Conservation (phyloP, 2,113 vertebrate genomes). For the Leptobrachium leishanense region DNA sequence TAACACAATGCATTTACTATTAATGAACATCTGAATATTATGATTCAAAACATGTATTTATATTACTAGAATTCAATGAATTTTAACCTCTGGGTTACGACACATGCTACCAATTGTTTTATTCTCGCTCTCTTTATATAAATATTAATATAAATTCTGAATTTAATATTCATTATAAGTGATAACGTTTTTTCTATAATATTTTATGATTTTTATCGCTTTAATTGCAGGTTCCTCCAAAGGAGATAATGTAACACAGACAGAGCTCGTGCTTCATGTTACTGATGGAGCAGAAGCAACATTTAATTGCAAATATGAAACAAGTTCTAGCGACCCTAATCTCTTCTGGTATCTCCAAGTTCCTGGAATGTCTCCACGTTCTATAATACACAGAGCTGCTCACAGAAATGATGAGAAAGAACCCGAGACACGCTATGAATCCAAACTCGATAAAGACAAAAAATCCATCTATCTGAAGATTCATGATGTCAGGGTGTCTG, state of each 20-base stretch:
- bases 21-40: too few species aligned
- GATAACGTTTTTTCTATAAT: too few species aligned
- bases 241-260: background rate
- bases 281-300: background rate
- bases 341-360: background rate
- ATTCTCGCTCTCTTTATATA: too few species aligned
- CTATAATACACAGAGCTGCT: background rate
- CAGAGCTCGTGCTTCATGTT: background rate
- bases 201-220: too few species aligned
- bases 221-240: background rate
- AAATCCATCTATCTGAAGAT: constrained; percentile 24
- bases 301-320: background rate
- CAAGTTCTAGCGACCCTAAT: background rate
- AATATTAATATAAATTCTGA: too few species aligned
- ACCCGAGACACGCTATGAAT: background rate
- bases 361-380: background rate
- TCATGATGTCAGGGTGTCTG: background rate
- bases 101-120: too few species aligned
- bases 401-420: background rate
- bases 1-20: too few species aligned
- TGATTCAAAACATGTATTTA: too few species aligned
- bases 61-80: too few species aligned
- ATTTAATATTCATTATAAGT: too few species aligned
- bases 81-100: too few species aligned
- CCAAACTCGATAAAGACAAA: background rate